Evolutionary conservation across 2,888 invertebrate species (phyloP), one percentile per base, ranked within the genome.

Genomic region (Chydorus sphaericus): DNA sequence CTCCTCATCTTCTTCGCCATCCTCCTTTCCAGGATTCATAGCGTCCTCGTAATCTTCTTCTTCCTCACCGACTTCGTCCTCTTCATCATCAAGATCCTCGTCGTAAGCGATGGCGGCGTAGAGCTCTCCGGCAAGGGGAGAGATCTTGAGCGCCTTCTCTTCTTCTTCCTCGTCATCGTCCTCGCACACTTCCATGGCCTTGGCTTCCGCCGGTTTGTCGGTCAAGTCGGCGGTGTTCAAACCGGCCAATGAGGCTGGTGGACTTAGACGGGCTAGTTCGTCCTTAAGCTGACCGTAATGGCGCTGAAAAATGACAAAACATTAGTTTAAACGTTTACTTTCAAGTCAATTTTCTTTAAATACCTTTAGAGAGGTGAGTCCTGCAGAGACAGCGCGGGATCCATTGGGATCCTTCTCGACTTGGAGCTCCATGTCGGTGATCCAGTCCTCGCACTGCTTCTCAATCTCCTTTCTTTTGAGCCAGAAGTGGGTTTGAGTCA

Each of bases 401-500:
- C 14, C 83, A 59, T 83, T 83, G 56, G 86, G 78, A 70, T 83
- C 84, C 72, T 85, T 87, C 63, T 74, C 79, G 66, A 77, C 79
- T 65, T 83, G 82, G 58, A 79, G 77, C 68, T 90, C 89, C 69
- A 90, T 77, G 48, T 93, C 92, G 58, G 80, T 78, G 65, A 93
- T 85, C 93, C 93, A 93, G 60, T 79, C 79, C 66, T 91, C 87
- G 60, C 92, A 82, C 71, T 93, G 92, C 62, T 80, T 77, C 67
- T 87, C 79, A 62, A 94, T 86, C 73, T 93, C 92, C 65, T 87
- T 81, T 58, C 88, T 79, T 70, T 94, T 94, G 65, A 93, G 76
- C 85, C 90, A 94, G 72, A 94, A 94, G 71, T 94, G 94, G 28
- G 86, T 83, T 61, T 88, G 84, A 61, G 94, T 88, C 53, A 92